phyloP scores from a whole-genome alignment of 2,888 invertebrate genomes.

The Philopedon plagiatum region DNA sequence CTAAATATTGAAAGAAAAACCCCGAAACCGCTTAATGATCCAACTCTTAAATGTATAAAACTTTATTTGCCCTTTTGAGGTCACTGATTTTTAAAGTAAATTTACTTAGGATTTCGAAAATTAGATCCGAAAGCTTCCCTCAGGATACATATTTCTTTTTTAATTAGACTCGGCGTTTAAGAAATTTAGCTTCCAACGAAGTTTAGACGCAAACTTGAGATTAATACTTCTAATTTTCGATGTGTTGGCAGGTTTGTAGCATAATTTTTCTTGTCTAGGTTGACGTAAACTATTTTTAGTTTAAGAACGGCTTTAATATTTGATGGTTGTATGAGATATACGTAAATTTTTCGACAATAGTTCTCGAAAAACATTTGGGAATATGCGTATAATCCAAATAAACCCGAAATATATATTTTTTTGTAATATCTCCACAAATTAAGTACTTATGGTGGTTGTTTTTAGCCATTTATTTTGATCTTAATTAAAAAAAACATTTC shows the following conservation, averaged over 20 bases:
- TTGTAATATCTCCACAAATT: too few species aligned
- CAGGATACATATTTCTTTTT: conserved; percentile 20
- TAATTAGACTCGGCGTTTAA: conserved; percentile 29
- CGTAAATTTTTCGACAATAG: too few species aligned
- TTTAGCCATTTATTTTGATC: too few species aligned
- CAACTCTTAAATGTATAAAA: not conserved
- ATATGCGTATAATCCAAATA: too few species aligned
- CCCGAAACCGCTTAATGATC: not conserved
- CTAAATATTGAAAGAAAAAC: not conserved
- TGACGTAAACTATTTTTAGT: not conserved
- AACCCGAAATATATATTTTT: too few species aligned
- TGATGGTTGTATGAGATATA: too few species aligned
- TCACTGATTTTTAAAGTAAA: conserved; percentile 35
- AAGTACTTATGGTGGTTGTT: too few species aligned
- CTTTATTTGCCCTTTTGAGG: conserved; percentile 20
- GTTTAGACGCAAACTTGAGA: conserved; percentile 20
- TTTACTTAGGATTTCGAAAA: conserved; percentile 30
- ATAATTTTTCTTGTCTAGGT: not conserved
- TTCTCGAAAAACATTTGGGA: too few species aligned
- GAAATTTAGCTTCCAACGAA: conserved; percentile 19
- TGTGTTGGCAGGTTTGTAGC: not conserved
- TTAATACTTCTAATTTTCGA: conserved; percentile 18
- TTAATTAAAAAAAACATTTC: too few species aligned
- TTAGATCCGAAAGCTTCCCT: conserved; percentile 25
- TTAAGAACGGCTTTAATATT: too few species aligned